Evolutionary conservation across 2,113 vertebrate genomes (phyloP).

Genomic region (Trachemys scripta): DNA sequence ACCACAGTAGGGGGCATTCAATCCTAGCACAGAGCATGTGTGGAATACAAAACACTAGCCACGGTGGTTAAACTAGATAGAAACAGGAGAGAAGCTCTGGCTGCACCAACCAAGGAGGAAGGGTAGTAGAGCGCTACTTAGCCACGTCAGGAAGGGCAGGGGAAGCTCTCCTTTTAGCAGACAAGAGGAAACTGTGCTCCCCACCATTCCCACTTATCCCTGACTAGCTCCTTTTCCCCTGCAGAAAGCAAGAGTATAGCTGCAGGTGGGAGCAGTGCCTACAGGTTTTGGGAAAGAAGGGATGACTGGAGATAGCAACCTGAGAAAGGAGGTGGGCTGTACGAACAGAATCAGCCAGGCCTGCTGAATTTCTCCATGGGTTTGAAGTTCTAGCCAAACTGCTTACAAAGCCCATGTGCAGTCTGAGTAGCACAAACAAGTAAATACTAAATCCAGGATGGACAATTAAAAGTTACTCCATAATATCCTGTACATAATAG

Average conservation of each 20-base stretch:
- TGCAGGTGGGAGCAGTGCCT: not conserved
- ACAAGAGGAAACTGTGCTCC: too few relatives aligned
- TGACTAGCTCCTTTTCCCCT: not conserved
- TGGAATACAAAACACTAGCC: not conserved
- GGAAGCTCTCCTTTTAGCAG: too few relatives aligned
- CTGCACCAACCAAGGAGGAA: rapidly evolving
- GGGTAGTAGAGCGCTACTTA: not conserved
- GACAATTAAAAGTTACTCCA: not conserved
- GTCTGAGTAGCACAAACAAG: not conserved
- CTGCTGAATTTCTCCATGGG: not conserved
- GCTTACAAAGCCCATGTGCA: not conserved
- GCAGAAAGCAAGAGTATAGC: not conserved
- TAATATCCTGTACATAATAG: not conserved
- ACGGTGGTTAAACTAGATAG: not conserved
- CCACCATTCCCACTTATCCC: not conserved
- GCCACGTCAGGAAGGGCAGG: too few relatives aligned
- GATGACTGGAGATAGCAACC: not conserved
- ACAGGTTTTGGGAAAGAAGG: not conserved
- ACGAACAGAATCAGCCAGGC: not conserved
- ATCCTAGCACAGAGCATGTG: not conserved
- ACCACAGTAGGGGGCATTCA: rapidly evolving
- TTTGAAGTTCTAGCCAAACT: not conserved
- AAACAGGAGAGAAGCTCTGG: not conserved
- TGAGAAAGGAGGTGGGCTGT: not conserved
- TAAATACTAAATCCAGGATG: not conserved